Conservation (phyloP, 1,140 invertebrate species). For the Orius insidiosus region DNA sequence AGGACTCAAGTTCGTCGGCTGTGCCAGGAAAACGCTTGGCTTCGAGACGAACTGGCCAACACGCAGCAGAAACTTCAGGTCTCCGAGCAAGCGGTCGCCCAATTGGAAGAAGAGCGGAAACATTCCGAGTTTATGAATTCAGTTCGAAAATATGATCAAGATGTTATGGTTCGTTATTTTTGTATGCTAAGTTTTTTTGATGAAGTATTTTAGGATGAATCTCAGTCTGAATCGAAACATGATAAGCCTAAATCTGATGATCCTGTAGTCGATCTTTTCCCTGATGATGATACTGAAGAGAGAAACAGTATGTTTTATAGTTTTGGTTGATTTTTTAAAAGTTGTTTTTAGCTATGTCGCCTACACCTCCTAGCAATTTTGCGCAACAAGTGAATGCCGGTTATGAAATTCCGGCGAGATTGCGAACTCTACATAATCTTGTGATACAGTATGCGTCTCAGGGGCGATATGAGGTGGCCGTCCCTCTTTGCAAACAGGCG, state of each 20-base stretch:
- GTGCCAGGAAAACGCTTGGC: conserved; percentile 96
- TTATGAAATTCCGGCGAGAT: conserved; percentile 92
- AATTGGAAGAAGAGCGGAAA: conserved; percentile 95
- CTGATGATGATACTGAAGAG: conserved; percentile 75
- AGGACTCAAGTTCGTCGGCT: conserved; percentile 76
- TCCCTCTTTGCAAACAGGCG: conserved; percentile 97
- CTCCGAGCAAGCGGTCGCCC: conserved; percentile 86
- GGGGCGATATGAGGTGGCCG: conserved; percentile 95
- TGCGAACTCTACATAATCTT: conserved; percentile 88
- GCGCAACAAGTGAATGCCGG: conserved; percentile 85
- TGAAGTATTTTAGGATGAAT: conserved; percentile 23
- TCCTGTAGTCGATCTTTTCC: conserved; percentile 73
- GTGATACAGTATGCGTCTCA: conserved; percentile 99
- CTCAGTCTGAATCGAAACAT: conserved; percentile 28
- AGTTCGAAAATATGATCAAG: conserved; percentile 86
- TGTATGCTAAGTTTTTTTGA: not conserved
- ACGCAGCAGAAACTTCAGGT: conserved; percentile 93
- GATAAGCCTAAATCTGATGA: conserved; percentile 46
- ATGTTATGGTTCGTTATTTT: conserved; percentile 38
- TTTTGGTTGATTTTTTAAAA: not conserved
- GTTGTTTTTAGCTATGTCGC: conserved; percentile 46
- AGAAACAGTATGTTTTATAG: conserved; percentile 59
- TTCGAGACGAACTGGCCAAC: conserved; percentile 91
- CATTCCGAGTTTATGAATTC: conserved; percentile 97
- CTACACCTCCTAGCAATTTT: conserved; percentile 81